Evolutionary conservation across 2,113 vertebrate species (phyloP).

Genomic region (Enhydra lutris): DNA sequence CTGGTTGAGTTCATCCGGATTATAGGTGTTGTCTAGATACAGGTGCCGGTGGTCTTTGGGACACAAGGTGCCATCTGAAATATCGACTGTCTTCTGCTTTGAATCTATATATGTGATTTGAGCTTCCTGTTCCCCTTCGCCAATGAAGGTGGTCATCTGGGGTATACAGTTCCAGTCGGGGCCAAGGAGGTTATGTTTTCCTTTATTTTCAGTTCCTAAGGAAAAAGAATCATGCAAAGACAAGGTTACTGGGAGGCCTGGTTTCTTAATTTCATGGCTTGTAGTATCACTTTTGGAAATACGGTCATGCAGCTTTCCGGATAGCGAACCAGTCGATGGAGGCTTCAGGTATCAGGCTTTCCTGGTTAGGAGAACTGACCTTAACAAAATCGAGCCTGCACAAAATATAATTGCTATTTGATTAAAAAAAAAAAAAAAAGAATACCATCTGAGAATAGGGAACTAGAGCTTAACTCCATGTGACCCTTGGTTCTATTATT

Average conservation of each 20-base stretch:
- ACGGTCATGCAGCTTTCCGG: not conserved
- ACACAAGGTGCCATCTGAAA: constrained; percentile 84
- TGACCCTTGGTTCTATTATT: not conserved
- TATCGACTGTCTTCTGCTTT: constrained; percentile 87
- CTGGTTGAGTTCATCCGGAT: constrained; percentile 84
- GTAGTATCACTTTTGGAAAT: not conserved
- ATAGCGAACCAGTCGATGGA: not conserved
- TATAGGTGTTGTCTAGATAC: constrained; percentile 90
- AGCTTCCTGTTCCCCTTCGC: constrained; percentile 87
- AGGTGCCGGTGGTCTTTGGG: constrained; percentile 88
- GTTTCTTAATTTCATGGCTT: constrained; percentile 4
- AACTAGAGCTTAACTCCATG: not conserved
- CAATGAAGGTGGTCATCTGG: constrained; percentile 90
- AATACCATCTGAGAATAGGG: not conserved
- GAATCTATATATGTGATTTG: constrained; percentile 88
- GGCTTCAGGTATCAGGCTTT: not conserved
- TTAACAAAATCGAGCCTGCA: not conserved
- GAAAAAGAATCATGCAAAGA: constrained; percentile 63
- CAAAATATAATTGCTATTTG: not conserved
- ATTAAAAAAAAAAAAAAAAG: not conserved
- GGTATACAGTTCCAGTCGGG: constrained; percentile 91
- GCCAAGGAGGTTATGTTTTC: constrained; percentile 90
- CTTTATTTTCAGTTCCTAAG: constrained; percentile 87
- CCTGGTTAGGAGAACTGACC: constrained; percentile 38
- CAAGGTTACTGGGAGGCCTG: constrained; percentile 38